Percentiles rank a stretch among this genome's conserved stretches.
These are phyloP conservation scores for Hormaphis cornu DNA, from an alignment of 1,140 invertebrate genomes.

Conservation along the genomic window DNA sequence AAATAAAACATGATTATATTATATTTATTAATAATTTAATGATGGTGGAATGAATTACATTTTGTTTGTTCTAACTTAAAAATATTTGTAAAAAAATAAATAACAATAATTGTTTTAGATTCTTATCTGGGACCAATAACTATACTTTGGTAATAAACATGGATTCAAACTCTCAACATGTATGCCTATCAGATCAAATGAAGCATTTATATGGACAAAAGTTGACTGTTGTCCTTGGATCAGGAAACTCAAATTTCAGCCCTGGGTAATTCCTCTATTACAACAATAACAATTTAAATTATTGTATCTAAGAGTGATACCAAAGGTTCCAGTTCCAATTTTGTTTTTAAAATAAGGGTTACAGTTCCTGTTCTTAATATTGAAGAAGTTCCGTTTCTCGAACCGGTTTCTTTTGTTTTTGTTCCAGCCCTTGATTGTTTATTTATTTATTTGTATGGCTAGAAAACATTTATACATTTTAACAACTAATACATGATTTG, in stretches of 20 bases:
- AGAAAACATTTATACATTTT: no score
- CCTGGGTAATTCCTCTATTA: background rate
- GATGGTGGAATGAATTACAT: background rate
- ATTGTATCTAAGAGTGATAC: no score
- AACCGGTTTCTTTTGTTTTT: no score
- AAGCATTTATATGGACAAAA: background rate
- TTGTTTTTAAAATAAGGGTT: no score
- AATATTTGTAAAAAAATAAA: background rate
- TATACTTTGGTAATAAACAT: background rate
- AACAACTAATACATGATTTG: no score
- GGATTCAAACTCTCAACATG: background rate
- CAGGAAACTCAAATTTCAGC: background rate
- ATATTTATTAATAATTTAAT: no score
- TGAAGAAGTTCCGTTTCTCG: no score
- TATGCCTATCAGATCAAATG: slow-evolving; percentile 1
- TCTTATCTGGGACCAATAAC: background rate
- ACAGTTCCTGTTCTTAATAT: no score
- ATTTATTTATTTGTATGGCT: no score
- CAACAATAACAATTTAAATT: background rate
- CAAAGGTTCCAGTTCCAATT: no score
- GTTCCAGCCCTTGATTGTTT: no score
- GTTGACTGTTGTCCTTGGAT: background rate
- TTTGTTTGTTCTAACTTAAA: background rate
- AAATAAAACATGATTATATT: no score
- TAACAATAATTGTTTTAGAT: slow-evolving; percentile 6